Conservation (phyloP, 2,888 invertebrate species). For the Dicranocentrus wangi region DNA sequence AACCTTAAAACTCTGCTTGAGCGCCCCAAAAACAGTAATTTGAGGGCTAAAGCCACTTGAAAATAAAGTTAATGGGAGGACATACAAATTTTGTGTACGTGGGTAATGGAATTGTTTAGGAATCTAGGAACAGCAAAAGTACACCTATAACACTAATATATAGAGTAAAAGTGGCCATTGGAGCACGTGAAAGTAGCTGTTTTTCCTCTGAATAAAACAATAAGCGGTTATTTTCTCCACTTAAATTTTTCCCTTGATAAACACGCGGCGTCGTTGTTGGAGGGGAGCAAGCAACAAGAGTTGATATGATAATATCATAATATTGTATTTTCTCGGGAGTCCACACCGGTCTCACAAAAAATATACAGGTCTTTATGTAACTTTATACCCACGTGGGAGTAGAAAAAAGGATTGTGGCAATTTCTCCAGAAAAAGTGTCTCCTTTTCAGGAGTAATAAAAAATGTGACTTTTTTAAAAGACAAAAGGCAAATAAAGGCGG, state of each 20-base stretch:
- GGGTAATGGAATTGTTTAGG: constrained; percentile 38
- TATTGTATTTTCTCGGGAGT: not conserved
- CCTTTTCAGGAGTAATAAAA: too few species aligned
- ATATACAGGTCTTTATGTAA: too few species aligned
- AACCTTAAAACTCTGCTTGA: too few species aligned
- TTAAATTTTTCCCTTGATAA: constrained; percentile 24
- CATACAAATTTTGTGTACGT: constrained; percentile 32
- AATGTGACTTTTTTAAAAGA: too few species aligned
- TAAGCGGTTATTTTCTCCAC: constrained; percentile 19
- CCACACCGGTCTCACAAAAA: not conserved
- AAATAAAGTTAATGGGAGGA: constrained; percentile 34
- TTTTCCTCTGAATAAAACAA: constrained; percentile 43
- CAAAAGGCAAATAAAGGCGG: too few species aligned
- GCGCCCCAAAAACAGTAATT: not conserved
- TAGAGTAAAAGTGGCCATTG: constrained; percentile 44
- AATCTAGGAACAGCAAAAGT: constrained; percentile 10
- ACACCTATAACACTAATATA: constrained; percentile 9
- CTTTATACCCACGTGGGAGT: too few species aligned
- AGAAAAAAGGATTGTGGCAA: too few species aligned
- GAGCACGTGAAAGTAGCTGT: constrained; percentile 46
- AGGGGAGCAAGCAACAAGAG: constrained; percentile 3
- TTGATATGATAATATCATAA: constrained; percentile 35
- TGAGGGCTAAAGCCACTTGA: constrained; percentile 20
- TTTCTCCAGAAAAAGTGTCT: too few species aligned
- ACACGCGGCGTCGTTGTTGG: not conserved